Conservation (phyloP, 2,797 vertebrate genomes). For the Diplodus puntazzo region DNA sequence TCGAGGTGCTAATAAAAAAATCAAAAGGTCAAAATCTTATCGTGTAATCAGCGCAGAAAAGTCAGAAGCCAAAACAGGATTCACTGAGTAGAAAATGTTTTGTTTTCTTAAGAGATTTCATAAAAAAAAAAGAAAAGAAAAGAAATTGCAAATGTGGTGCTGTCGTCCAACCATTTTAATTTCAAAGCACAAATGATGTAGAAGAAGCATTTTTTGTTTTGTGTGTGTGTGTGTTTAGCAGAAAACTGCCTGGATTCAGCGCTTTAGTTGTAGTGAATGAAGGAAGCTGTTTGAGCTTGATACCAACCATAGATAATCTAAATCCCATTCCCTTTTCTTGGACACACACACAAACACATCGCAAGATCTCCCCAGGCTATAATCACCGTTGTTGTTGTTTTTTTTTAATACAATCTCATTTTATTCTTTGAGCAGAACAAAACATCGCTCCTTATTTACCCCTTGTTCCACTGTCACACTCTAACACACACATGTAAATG, state of each 20-base stretch:
- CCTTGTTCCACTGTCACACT: constrained; percentile 61
- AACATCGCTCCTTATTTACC: constrained; percentile 68
- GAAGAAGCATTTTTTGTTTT: constrained; percentile 24
- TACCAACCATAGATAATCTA: constrained; percentile 55
- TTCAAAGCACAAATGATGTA: constrained; percentile 34
- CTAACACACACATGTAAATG: constrained; percentile 59
- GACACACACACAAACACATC: constrained; percentile 45
- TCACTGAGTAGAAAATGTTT: constrained; percentile 5
- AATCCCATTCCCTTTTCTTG: constrained; percentile 42
- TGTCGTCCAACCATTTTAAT: constrained; percentile 21
- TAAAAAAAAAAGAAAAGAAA: not conserved
- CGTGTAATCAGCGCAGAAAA: not conserved
- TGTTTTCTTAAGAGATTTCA: constrained; percentile 16
- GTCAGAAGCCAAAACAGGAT: constrained; percentile 28
- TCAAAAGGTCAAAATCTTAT: constrained; percentile 12
- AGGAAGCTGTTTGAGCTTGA: constrained; percentile 50
- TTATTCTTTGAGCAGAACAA: constrained; percentile 68
- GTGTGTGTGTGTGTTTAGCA: constrained; percentile 6
- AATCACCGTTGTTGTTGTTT: constrained; percentile 57
- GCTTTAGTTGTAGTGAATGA: constrained; percentile 41
- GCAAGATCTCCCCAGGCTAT: constrained; percentile 55
- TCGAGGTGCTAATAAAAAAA: not conserved
- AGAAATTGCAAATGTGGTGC: not conserved
- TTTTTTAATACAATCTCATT: constrained; percentile 69
- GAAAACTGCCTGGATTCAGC: constrained; percentile 35